Evolutionary conservation across 2,797 vertebrate species (phyloP), one percentile per base, ranked within the genome.

Genomic region (Gastrophryne carolinensis): DNA sequence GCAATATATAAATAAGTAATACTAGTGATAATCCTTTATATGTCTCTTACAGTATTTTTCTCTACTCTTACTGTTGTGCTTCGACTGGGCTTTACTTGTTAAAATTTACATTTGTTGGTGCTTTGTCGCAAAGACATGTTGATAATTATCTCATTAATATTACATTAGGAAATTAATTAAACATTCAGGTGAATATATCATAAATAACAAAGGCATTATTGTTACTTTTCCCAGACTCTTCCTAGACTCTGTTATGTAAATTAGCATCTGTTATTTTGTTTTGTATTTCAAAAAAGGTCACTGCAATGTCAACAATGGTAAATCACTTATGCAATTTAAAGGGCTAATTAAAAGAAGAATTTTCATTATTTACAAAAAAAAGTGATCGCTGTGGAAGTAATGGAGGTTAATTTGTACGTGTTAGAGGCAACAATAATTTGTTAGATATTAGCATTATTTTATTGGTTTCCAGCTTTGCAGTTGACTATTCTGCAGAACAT

Each of bases 131-230:
- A 82, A 74, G 82, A 76, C 82, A 83, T 84, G 83, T 86, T 80
- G 82, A 85, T 87, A 87, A 86, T 85, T 81, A 83, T 82, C 88
- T 90, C 84, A 89, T 90, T 90, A 91, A 91, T 92, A 89, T 89
- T 90, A 64, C 81, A 91, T 91, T 88, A 85, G 6, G 0, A 83
- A 83, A 72, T 82, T 88, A 91, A 90, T 91, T 88, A 90, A 90
- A 91, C 89, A 91, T 90, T 91, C 90, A 87, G 82, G 73, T 89
- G 89, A 91, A 91, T 91, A 87, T 87, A 87, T 91, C 89, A 88
- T 85, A 82, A 91, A 81, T 85, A 89, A 91, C 88, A 87, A 82
- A 90, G 85, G 84, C 86, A 87, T 89, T 88, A 86, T 87, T 88
- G 87, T 83, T 90, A 87, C 86, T 89, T 89, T 84, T 89, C 11